Conservation (phyloP, 2,113 vertebrate genomes). For the Oryzias melastigma region DNA sequence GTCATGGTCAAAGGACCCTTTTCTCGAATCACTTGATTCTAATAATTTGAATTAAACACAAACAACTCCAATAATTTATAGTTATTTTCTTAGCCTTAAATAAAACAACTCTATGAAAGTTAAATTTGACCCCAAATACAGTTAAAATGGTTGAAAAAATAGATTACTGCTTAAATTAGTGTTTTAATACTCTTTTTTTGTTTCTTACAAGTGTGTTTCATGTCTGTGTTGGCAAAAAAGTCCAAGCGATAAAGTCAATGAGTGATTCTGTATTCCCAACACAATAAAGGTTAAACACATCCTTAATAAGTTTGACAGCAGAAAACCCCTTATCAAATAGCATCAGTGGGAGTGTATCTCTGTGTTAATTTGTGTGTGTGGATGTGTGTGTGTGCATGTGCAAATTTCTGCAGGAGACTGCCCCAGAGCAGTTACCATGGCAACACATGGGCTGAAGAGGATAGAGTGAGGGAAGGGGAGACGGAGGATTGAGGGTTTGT, state of each 20-base stretch:
- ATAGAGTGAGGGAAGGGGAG: conserved; percentile 31
- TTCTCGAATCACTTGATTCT: too few species aligned
- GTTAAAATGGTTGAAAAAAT: too few species aligned
- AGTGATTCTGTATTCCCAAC: conserved; percentile 45
- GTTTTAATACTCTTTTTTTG: neutral
- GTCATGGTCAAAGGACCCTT: too few species aligned
- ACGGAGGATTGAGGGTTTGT: conserved; percentile 32
- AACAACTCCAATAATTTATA: too few species aligned
- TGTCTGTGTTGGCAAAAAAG: conserved; percentile 5
- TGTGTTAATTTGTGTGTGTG: conserved; percentile 7
- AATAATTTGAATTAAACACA: too few species aligned
- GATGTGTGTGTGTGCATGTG: conserved; percentile 13
- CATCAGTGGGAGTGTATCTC: conserved; percentile 25
- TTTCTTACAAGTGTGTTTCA: conserved; percentile 1
- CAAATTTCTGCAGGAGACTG: conserved; percentile 65
- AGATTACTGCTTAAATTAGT: too few species aligned
- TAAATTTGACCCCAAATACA: too few species aligned
- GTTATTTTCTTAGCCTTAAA: too few species aligned
- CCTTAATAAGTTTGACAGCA: conserved; percentile 57
- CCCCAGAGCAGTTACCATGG: conserved; percentile 68
- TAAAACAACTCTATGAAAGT: too few species aligned
- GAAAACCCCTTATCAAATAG: conserved; percentile 46
- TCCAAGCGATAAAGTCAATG: conserved; percentile 13
- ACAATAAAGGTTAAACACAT: conserved; percentile 57
- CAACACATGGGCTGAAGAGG: conserved; percentile 55